These are phyloP conservation scores for Arothron firmamentum DNA, from an alignment of 2,113 vertebrate species.

Conservation along the genomic window DNA sequence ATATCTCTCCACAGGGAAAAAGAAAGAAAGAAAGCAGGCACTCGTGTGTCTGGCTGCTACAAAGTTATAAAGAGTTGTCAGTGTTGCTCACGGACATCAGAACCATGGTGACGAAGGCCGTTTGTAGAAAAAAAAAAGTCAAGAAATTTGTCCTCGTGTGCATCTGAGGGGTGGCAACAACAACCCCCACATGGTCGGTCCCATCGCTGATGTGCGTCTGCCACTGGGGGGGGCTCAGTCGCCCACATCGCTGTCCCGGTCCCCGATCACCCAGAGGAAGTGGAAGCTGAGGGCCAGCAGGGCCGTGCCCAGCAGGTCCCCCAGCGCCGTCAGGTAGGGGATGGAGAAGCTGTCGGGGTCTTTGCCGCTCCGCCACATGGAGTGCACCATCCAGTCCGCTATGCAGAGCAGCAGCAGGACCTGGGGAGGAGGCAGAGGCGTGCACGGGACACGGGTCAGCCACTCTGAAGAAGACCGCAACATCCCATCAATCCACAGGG, in stretches of 20 bases:
- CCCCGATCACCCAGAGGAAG: slow-evolving; percentile 94
- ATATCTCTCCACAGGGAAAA: no score
- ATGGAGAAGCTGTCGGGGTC: slow-evolving; percentile 97
- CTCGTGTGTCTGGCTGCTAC: no score
- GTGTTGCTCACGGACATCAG: no score
- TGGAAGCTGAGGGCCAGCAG: slow-evolving; percentile 91
- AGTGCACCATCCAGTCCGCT: slow-evolving; percentile 96
- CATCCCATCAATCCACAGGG: no score
- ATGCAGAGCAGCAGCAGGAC: slow-evolving; percentile 88
- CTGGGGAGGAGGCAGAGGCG: slow-evolving; percentile 59
- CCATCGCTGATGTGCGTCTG: no score
- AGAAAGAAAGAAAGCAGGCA: no score
- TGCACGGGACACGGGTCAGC: background rate
- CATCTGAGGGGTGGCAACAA: background rate
- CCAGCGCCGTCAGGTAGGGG: slow-evolving; percentile 92
- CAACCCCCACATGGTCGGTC: background rate
- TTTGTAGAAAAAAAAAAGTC: background rate
- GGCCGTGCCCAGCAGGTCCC: slow-evolving; percentile 92
- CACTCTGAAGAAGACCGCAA: background rate
- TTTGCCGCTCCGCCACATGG: slow-evolving; percentile 94
- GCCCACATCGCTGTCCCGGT: slow-evolving; percentile 92
- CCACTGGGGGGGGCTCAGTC: slow-evolving; percentile 69
- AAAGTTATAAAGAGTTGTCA: no score
- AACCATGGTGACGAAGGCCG: no score
- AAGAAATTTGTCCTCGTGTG: background rate